These are phyloP conservation scores for Arctia plantaginis DNA, from an alignment of 2,888 invertebrate species.

Conservation along the genomic window DNA sequence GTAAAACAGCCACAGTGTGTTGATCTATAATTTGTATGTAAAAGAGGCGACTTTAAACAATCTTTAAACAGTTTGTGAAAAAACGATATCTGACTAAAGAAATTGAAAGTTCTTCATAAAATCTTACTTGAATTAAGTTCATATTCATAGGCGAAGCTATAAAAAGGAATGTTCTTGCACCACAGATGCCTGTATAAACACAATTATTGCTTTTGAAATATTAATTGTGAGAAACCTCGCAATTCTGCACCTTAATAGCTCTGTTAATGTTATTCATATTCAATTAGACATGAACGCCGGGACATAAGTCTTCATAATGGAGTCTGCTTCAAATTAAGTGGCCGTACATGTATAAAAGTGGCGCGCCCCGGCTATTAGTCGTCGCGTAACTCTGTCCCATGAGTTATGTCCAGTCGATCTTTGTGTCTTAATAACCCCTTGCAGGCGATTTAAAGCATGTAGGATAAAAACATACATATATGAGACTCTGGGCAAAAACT, in stretches of 20 bases:
- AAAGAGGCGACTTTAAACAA: not conserved
- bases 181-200: not conserved
- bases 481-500: not conserved
- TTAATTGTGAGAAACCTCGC: slow-evolving; percentile 13
- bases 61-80: not conserved
- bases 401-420: slow-evolving; percentile 13
- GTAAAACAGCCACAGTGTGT: too few relatives aligned
- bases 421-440: slow-evolving; percentile 46
- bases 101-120: too few relatives aligned
- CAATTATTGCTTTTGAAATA: slow-evolving; percentile 12
- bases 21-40: not conserved
- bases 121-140: too few relatives aligned
- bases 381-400: not conserved
- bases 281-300: slow-evolving; percentile 9
- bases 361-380: slow-evolving; percentile 13
- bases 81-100: not conserved
- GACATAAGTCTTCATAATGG: slow-evolving; percentile 9
- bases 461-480: not conserved
- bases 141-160: not conserved
- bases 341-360: slow-evolving; percentile 2
- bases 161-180: not conserved
- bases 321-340: slow-evolving; percentile 11
- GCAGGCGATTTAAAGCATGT: slow-evolving; percentile 35
- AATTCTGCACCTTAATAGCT: slow-evolving; percentile 12
- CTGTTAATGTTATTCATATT: slow-evolving; percentile 9